phyloP scores from a whole-genome alignment of 2,888 invertebrate species.

The Scelioninae gen. 1 region DNA sequence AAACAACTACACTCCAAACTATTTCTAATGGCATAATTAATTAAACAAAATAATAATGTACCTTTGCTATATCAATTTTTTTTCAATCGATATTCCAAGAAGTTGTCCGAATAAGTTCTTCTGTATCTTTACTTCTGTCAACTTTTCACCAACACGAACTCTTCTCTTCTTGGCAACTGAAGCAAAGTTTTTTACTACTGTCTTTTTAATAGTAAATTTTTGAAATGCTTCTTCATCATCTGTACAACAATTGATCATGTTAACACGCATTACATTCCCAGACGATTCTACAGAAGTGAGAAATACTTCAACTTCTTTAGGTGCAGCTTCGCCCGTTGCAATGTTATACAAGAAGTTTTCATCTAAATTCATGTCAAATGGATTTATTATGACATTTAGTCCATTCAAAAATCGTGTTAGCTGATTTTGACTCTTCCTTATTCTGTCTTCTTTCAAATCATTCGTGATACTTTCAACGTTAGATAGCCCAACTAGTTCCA shows the following conservation, averaged over 20 bases:
- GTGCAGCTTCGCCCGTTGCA: slow-evolving; percentile 3
- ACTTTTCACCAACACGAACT: slow-evolving; percentile 48
- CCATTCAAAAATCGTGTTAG: no score
- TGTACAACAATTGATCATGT: background rate
- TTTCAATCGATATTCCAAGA: slow-evolving; percentile 49
- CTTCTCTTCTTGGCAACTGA: no score
- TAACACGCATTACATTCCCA: background rate
- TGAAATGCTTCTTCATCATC: no score
- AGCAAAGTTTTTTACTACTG: no score
- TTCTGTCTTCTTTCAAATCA: background rate
- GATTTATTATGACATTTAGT: no score
- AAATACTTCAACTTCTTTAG: slow-evolving; percentile 4
- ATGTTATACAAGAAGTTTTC: background rate
- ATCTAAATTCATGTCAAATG: no score
- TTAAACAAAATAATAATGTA: slow-evolving; percentile 30
- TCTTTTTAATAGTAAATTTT: no score
- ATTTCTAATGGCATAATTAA: no score
- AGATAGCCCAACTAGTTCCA: background rate
- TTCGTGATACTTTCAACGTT: no score
- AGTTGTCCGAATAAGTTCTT: slow-evolving; percentile 44
- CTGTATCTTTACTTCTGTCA: slow-evolving; percentile 59
- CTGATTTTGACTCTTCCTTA: background rate
- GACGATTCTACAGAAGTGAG: background rate
- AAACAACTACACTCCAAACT: no score
- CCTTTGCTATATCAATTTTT: slow-evolving; percentile 62